phyloP scores from a whole-genome alignment of 2,888 invertebrate species.

The Eledona agricola region DNA sequence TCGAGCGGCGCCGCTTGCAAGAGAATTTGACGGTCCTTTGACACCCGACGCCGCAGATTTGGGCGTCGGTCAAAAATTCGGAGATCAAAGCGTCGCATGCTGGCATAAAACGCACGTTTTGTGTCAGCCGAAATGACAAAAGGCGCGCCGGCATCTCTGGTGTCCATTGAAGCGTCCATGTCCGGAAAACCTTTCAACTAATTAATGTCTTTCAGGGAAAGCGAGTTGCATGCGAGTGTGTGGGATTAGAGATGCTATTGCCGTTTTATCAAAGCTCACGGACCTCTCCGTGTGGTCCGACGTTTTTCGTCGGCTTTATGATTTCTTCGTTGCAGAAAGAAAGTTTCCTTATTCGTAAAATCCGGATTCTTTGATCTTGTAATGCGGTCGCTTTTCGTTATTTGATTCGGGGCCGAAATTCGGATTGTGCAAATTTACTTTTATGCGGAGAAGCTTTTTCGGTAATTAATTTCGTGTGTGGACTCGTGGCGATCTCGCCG shows the following conservation, averaged over 20 bases:
- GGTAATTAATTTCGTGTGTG: conserved; percentile 10
- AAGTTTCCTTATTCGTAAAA: conserved; percentile 23
- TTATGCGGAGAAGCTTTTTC: conserved; percentile 8
- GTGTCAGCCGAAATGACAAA: conserved; percentile 35
- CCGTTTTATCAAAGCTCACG: conserved; percentile 39
- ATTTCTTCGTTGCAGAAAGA: conserved; percentile 19
- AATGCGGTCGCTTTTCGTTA: conserved; percentile 31
- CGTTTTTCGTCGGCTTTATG: conserved; percentile 33
- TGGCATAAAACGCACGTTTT: conserved; percentile 22
- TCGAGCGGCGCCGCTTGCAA: too few relatives aligned
- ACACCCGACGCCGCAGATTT: conserved; percentile 14
- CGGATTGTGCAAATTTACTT: conserved; percentile 28
- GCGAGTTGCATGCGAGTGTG: conserved; percentile 33
- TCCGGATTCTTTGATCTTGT: conserved; percentile 31
- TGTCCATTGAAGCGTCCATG: conserved; percentile 44
- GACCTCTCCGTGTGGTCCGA: conserved; percentile 20
- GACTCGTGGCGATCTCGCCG: conserved; percentile 6
- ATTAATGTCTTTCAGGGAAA: conserved; percentile 54
- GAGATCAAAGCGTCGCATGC: conserved; percentile 30
- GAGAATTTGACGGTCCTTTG: too few relatives aligned
- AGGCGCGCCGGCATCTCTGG: conserved; percentile 41
- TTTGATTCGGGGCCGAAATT: conserved; percentile 14
- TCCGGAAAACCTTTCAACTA: conserved; percentile 54
- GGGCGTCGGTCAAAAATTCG: conserved; percentile 14
- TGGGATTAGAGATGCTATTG: conserved; percentile 49